Percentiles rank a stretch among this genome's conserved stretches.
These are phyloP conservation scores for Heliconius sara DNA, from an alignment of 2,888 invertebrate genomes.

Conservation along the genomic window DNA sequence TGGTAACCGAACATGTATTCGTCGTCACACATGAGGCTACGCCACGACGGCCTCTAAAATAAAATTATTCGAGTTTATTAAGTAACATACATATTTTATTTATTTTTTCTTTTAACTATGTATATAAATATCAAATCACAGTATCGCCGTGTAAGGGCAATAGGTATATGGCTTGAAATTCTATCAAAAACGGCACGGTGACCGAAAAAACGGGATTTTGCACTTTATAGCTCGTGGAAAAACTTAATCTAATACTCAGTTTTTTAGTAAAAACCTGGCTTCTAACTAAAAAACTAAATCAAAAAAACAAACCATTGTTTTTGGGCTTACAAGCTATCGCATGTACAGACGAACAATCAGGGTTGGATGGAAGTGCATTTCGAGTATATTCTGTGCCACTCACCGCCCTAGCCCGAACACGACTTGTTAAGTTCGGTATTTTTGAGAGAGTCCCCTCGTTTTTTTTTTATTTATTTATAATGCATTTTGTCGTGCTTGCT, in stretches of 20 bases:
- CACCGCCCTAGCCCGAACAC: conserved; percentile 39
- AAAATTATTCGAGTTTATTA: too few species aligned
- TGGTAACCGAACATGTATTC: background rate
- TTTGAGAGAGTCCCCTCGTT: conserved; percentile 27
- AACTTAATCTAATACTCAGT: too few species aligned
- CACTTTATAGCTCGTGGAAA: too few species aligned
- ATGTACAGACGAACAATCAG: conserved; percentile 31
- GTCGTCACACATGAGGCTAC: too few species aligned
- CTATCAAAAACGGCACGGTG: too few species aligned
- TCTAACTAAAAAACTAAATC: background rate
- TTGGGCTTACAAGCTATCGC: conserved; percentile 21
- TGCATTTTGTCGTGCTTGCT: conserved; percentile 32
- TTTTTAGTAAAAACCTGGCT: background rate
- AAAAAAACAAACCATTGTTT: conserved; percentile 19
- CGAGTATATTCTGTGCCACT: conserved; percentile 42
- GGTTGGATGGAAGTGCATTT: conserved; percentile 38
- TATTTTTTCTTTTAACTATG: too few species aligned
- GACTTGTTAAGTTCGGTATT: conserved; percentile 35
- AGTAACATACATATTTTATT: too few species aligned
- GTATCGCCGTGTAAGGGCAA: too few species aligned
- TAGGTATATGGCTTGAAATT: too few species aligned
- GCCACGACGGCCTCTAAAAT: background rate
- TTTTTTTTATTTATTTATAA: conserved; percentile 37
- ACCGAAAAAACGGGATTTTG: too few species aligned
- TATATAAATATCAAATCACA: too few species aligned